Base-by-base conservation (phyloP, 2,113 vertebrate species). In the Eptesicus fuscus region DNA sequence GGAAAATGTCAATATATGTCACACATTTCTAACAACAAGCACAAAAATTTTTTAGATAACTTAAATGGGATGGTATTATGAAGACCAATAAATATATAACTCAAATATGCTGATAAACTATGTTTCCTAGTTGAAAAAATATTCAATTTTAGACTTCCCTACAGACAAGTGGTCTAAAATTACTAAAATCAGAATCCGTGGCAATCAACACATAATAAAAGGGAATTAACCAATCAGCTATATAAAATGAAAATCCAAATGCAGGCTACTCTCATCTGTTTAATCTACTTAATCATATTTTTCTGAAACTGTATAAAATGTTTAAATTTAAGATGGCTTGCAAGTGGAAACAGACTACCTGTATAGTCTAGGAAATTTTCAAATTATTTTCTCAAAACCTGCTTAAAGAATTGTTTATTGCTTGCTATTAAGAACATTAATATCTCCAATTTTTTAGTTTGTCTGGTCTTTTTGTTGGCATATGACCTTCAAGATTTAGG, bases 301-400 rank as follows among this genome's bases (percentile, higher is more conserved):
- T 32, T 97, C 77, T 56, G 53, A 83, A 95, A 92, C 37, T 61
- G 63, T 61, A 56, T 74, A 74, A 56, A 83, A 93, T 91, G 84
- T 90, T 84, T 90, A 92, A 94, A 85, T 80, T 91, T 92, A 93
- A 93, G 76, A 63, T 37, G 96, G 65, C 44, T 32, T 74, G 18
- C 59, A 90, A 90, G 0, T 90, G 47, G 32, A 83, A 97, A 96
- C 9, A 95, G n/a, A 79, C 85, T 44, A 86, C 74, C 70, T 89
- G 11, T 18, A 89, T 42, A 71, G 17, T 84, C 76, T 89, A 88
- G 78, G 91, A 93, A 90, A 9, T 63, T 93, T 80, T 86, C 69
- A 59, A 82, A 47, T 91, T 84, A 49, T 90, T 88, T 88, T 95
- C 93, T 92, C 56, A 93, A 93, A 97, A 69, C 30, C 80, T 86